These are phyloP conservation scores for Tipula confusa DNA, from an alignment of 2,888 invertebrate genomes.

Conservation along the genomic window DNA sequence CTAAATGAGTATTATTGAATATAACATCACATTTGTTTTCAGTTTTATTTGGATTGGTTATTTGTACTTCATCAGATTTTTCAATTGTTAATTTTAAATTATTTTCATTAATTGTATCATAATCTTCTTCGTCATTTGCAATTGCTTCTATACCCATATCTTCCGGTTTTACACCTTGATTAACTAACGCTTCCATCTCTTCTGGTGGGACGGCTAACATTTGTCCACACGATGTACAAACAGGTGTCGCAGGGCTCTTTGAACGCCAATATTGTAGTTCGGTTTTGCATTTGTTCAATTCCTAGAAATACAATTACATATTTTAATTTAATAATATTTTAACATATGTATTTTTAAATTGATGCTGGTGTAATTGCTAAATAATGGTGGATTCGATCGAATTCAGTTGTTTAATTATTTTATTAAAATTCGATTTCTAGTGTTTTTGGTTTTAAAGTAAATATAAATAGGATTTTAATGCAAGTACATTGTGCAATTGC, in stretches of 20 bases:
- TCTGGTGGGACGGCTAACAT: constrained; percentile 55
- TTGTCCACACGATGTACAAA: constrained; percentile 71
- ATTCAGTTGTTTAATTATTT: no score
- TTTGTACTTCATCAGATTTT: constrained; percentile 20
- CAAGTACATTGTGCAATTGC: no score
- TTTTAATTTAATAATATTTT: constrained; percentile 15
- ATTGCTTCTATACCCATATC: constrained; percentile 42
- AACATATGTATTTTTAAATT: no score
- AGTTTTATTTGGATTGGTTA: background rate
- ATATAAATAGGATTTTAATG: no score
- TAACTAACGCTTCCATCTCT: constrained; percentile 58
- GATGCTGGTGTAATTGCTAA: no score
- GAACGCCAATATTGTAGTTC: constrained; percentile 89
- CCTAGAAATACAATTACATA: constrained; percentile 54
- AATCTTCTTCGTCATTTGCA: constrained; percentile 37
- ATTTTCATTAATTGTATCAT: background rate
- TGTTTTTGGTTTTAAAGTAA: no score
- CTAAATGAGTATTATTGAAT: background rate
- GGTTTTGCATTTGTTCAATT: constrained; percentile 86
- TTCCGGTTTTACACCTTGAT: constrained; percentile 57
- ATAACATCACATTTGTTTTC: background rate
- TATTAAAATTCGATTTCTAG: no score
- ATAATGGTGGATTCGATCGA: no score
- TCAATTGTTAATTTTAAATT: background rate
- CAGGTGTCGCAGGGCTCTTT: constrained; percentile 73